These are phyloP conservation scores for Aphelocoma californica DNA, from an alignment of 2,797 vertebrate species.

Conservation along the genomic window DNA sequence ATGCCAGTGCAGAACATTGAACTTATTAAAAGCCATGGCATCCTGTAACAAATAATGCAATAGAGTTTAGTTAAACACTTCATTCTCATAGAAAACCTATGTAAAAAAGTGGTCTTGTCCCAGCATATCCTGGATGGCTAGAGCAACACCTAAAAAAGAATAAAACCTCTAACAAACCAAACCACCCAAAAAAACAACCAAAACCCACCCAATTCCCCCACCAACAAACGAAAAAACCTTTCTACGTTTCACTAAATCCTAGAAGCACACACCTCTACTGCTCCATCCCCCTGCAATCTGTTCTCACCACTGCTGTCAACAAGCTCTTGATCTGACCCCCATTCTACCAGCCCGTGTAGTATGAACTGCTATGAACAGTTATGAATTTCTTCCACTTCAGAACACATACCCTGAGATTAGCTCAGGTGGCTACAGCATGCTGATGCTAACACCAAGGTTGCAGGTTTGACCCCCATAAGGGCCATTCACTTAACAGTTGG, in stretches of 20 bases:
- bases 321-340: not conserved
- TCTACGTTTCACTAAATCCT: not conserved
- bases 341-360: not conserved
- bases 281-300: not conserved
- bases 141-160: not conserved
- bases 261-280: not conserved
- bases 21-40: constrained; percentile 96
- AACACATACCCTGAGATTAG: not conserved
- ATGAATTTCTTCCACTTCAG: not conserved
- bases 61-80: not conserved
- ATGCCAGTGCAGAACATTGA: constrained; percentile 98
- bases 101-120: not conserved
- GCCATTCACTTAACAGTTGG: not conserved
- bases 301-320: not conserved
- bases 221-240: not conserved
- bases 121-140: not conserved
- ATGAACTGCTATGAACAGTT: not conserved
- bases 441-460: accelerated
- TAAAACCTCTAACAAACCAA: not conserved
- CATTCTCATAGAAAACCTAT: not conserved
- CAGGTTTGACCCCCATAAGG: not conserved
- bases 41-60: constrained; percentile 79
- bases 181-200: not conserved
- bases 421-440: not conserved
- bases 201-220: not conserved